Percentiles rank a stretch among this genome's conserved stretches.
These are phyloP conservation scores for Myotis brandtii DNA, from an alignment of 2,113 vertebrate genomes.

Conservation along the genomic window DNA sequence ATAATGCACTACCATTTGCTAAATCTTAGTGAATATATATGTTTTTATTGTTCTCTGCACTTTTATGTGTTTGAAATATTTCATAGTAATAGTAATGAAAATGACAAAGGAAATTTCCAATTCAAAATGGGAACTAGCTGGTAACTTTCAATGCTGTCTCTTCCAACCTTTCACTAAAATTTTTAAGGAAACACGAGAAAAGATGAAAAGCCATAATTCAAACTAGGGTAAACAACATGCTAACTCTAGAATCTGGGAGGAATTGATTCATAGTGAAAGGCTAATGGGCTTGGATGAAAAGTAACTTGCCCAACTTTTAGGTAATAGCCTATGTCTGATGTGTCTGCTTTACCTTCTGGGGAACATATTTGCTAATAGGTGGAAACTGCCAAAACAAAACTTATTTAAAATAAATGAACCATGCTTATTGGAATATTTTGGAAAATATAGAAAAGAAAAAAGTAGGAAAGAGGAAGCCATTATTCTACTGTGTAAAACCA, in stretches of 20 bases:
- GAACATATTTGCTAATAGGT: neutral
- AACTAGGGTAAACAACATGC: neutral
- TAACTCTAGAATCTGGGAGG: neutral
- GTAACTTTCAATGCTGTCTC: neutral
- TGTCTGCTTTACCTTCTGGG: neutral
- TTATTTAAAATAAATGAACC: neutral
- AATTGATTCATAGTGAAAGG: neutral
- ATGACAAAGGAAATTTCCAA: neutral
- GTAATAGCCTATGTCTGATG: neutral
- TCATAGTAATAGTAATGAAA: neutral
- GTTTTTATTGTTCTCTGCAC: neutral
- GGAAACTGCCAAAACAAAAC: neutral
- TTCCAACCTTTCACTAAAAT: slow-evolving; percentile 19
- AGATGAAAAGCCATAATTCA: neutral
- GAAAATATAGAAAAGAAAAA: slow-evolving; percentile 9
- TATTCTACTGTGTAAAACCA: slow-evolving; percentile 7
- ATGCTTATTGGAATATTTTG: neutral
- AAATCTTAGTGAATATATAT: neutral
- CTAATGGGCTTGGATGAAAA: neutral
- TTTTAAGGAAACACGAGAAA: neutral
- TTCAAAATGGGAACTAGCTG: neutral
- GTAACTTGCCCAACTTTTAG: neutral
- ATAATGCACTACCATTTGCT: neutral
- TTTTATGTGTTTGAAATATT: slow-evolving; percentile 24
- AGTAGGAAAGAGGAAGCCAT: neutral